Evolutionary conservation across 2,888 invertebrate species (phyloP).

Genomic region (Andrena bicolor): DNA sequence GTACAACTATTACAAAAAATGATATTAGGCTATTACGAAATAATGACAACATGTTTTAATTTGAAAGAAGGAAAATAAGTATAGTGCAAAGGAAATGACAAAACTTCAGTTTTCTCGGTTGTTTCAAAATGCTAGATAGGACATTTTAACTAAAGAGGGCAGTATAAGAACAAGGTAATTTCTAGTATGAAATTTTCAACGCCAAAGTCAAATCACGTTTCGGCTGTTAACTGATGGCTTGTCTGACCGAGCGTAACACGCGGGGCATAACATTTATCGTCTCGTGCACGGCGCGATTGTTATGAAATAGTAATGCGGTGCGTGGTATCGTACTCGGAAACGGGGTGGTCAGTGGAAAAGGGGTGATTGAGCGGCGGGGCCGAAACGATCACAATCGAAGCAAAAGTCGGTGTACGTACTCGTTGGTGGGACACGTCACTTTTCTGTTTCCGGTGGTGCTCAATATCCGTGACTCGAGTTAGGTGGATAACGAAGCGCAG

Average conservation of each 20-base stretch:
- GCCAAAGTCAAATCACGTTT: constrained; percentile 8
- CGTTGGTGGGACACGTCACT: constrained; percentile 76
- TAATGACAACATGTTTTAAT: too few relatives aligned
- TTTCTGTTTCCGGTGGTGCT: constrained; percentile 77
- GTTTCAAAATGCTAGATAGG: too few relatives aligned
- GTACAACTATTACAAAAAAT: too few relatives aligned
- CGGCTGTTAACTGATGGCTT: constrained; percentile 30
- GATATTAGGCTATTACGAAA: too few relatives aligned
- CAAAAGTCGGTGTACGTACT: constrained; percentile 72
- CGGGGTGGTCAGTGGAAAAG: constrained; percentile 47
- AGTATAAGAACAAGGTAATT: neutral
- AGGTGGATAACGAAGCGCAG: constrained; percentile 36
- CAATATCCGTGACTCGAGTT: constrained; percentile 67
- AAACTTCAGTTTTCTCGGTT: too few relatives aligned
- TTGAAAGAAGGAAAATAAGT: too few relatives aligned
- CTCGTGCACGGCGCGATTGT: constrained; percentile 76
- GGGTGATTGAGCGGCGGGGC: constrained; percentile 69
- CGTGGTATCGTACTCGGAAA: constrained; percentile 35
- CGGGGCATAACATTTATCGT: constrained; percentile 77
- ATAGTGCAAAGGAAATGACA: too few relatives aligned
- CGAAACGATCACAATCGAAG: constrained; percentile 80
- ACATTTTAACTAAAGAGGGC: too few relatives aligned
- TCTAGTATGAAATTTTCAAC: neutral
- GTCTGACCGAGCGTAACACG: constrained; percentile 70
- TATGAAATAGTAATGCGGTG: constrained; percentile 81